Evolutionary conservation across 2,888 invertebrate species (phyloP).

Genomic region (Andrena bucephala): DNA sequence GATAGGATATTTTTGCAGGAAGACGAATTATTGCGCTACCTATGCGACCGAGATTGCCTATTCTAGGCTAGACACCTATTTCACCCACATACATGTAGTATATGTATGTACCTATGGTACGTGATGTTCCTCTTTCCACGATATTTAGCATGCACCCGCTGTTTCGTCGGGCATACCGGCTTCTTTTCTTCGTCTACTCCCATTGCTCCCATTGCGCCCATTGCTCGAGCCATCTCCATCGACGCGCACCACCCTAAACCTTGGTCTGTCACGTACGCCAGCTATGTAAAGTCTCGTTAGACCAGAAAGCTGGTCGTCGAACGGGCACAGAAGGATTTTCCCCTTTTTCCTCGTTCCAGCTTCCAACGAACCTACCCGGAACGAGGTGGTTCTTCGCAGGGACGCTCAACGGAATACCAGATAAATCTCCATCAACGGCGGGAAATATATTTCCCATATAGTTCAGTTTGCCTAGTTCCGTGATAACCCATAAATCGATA

Average conservation of each 20-base stretch:
- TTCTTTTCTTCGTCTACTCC: constrained; percentile 30
- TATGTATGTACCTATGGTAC: not conserved
- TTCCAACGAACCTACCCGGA: not conserved
- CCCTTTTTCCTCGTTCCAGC: not conserved
- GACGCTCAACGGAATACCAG: not conserved
- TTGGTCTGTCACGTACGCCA: constrained; percentile 73
- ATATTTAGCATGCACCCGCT: constrained; percentile 46
- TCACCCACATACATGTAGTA: no score
- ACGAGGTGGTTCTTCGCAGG: no score
- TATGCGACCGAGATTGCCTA: no score
- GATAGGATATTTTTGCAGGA: no score
- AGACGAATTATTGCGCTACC: no score
- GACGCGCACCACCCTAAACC: constrained; percentile 53
- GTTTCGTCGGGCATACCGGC: constrained; percentile 43
- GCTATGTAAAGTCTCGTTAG: constrained; percentile 76
- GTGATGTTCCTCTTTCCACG: constrained; percentile 21
- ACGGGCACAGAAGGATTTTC: constrained; percentile 58
- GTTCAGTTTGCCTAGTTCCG: no score
- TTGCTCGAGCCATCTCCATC: not conserved
- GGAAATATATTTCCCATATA: not conserved
- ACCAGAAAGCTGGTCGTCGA: constrained; percentile 61
- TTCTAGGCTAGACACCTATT: no score
- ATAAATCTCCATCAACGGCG: not conserved
- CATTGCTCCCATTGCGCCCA: not conserved
- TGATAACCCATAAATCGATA: no score